A percentile compares a stretch with the other conserved stretches of the same genome.
Conservation (phyloP, 92 coral and sea anemone species). For the Epizoanthus fatuus region DNA sequence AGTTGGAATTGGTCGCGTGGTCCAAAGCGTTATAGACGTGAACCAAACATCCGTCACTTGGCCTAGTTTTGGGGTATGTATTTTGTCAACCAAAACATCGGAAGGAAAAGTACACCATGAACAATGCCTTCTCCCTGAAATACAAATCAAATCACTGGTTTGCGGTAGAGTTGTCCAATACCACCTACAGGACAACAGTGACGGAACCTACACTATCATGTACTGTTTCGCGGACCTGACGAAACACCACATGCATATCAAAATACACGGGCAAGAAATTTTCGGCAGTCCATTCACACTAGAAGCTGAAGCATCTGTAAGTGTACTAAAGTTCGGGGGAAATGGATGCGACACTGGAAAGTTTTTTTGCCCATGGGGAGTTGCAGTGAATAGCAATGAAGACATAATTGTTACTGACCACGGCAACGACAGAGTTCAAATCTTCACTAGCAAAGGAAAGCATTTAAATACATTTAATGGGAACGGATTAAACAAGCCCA, state of each 20-base stretch:
- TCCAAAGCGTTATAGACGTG: not conserved
- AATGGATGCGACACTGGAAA: too few relatives aligned
- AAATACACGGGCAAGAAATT: constrained; percentile 6
- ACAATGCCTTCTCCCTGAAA: not conserved
- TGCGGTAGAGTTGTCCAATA: constrained; percentile 1
- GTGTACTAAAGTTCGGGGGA: not conserved
- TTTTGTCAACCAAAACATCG: not conserved
- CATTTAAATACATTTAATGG: not conserved
- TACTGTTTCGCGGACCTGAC: not conserved
- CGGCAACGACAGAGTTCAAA: not conserved
- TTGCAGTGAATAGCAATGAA: not conserved
- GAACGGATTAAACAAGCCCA: not conserved
- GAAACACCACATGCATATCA: constrained; percentile 1
- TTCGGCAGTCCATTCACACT: constrained; percentile 8
- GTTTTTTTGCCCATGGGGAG: not conserved
- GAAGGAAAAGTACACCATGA: not conserved
- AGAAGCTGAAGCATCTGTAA: not conserved
- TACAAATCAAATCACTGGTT: not conserved
- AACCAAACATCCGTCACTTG: not conserved
- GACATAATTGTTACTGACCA: constrained; percentile 10
- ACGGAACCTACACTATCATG: not conserved
- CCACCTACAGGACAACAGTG: constrained; percentile 15
- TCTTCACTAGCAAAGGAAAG: not conserved
- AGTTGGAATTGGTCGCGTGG: not conserved
- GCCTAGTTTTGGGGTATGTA: not conserved